Evolutionary conservation across 1,140 invertebrate species (phyloP).

Genomic region (Bombus confusus): DNA sequence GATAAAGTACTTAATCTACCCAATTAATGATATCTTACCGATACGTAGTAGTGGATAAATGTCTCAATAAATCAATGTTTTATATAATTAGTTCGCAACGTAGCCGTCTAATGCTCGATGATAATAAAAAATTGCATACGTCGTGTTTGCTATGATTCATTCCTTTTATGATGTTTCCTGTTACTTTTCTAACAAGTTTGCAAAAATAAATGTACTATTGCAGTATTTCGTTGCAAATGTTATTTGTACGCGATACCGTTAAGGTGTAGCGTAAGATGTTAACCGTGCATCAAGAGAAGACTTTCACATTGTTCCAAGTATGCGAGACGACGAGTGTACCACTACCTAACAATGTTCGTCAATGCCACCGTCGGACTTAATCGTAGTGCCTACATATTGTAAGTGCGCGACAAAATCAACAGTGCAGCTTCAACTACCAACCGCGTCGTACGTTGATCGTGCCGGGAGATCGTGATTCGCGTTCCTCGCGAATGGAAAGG

Average conservation of each 20-base stretch:
- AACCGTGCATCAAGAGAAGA: neutral
- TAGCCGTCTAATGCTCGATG: neutral
- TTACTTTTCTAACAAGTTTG: neutral
- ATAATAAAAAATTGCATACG: neutral
- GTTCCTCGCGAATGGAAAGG: neutral
- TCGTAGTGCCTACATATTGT: slow-evolving; percentile 20
- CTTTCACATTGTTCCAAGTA: slow-evolving; percentile 58
- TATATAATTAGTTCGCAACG: neutral
- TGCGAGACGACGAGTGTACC: neutral
- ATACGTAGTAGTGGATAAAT: neutral
- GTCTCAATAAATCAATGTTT: neutral
- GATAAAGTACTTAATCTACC: neutral
- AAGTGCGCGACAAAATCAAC: slow-evolving; percentile 14
- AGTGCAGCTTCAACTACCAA: slow-evolving; percentile 3
- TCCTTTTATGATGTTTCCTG: neutral
- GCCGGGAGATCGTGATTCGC: neutral
- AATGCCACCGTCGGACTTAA: neutral
- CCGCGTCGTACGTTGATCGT: neutral
- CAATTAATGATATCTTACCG: neutral
- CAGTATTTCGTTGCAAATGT: neutral
- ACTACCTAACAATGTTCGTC: neutral
- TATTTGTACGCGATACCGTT: neutral
- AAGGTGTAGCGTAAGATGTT: neutral
- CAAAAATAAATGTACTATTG: neutral
- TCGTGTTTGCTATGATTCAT: neutral